Evolutionary conservation across 2,888 invertebrate genomes (phyloP), one percentile per base, ranked within the genome.

Genomic region (Stenodema calcarata): DNA sequence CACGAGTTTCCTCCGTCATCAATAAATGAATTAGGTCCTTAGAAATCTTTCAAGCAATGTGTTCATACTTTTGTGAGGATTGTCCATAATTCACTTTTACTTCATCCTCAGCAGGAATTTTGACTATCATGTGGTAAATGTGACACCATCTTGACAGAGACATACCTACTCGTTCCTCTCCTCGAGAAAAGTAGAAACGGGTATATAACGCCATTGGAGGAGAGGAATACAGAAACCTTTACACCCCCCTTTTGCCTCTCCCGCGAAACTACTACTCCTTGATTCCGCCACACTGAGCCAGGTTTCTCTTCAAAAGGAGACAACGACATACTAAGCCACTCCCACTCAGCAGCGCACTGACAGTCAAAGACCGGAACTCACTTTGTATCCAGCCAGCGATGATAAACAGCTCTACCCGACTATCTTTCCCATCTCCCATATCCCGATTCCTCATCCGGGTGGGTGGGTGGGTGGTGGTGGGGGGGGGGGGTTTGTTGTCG

Each of bases 281-380:
- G 80, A 80, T 80, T 80, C 80, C 80, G 35, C 30, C 30, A 80
- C 50, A 54, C 28, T 80, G 80, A 80, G 54, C 80, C 50, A 41
- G 78, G 70, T 80, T 76, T 44, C 27, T 47, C 23, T 23, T 28
- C 44, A 80, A 44, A 41, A 30, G 79, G 9, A 27, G 50, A 79
- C 79, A 50, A 41, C 79, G 79, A 79, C 80, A 80, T 30, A 54
- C 80, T 80, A 80, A 80, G 80, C 80, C 54, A 54, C 80, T 80
- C 54, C 44, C 80, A 80, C 54, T 47, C 78, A 18, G 78, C 78
- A 12, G 44, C 44, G 16, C 78, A 78, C 41, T 54, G 80, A 80
- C 80, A 50, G 80, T 80, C 80, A 80, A 80, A 80, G 80, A 80
- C 80, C 80, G 80, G 80, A 80, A 80, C 80, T 80, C 80, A 80